Conservation (phyloP, 2,888 invertebrate species). For the Agrochola circellaris region DNA sequence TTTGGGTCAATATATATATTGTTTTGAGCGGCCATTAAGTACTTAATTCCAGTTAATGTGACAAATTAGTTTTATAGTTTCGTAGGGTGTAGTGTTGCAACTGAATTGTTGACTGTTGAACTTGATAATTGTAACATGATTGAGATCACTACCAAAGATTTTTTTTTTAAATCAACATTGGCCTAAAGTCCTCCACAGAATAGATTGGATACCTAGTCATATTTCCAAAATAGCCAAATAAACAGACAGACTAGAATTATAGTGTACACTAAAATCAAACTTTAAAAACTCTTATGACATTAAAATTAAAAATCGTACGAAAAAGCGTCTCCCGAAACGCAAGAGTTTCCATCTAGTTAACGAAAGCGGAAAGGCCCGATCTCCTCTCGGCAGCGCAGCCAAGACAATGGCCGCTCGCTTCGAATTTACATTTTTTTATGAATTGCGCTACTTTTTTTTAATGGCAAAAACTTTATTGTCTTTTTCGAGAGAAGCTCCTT, state of each 20-base stretch:
- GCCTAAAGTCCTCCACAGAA: neutral
- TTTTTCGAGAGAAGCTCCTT: conserved; percentile 67
- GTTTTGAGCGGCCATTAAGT: neutral
- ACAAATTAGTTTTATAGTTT: neutral
- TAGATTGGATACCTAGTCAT: neutral
- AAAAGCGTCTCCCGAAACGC: conserved; percentile 31
- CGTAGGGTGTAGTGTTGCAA: too few relatives aligned
- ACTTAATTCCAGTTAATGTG: neutral
- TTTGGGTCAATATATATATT: neutral
- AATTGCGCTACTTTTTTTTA: conserved; percentile 67
- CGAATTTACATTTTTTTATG: conserved; percentile 70
- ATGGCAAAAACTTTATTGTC: conserved; percentile 77
- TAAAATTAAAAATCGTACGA: conserved; percentile 1
- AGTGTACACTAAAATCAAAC: neutral
- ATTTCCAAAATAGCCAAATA: neutral
- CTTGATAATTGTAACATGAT: neutral
- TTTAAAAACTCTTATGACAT: neutral
- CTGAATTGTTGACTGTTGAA: neutral
- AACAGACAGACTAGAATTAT: neutral
- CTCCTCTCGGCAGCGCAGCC: conserved; percentile 50
- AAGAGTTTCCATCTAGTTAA: conserved; percentile 58
- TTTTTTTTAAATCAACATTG: neutral
- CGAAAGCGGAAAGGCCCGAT: conserved; percentile 63
- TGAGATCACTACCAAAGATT: neutral
- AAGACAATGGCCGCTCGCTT: conserved; percentile 62